phyloP scores from a whole-genome alignment of 1,140 invertebrate genomes.

The Wiebesia pumilae region DNA sequence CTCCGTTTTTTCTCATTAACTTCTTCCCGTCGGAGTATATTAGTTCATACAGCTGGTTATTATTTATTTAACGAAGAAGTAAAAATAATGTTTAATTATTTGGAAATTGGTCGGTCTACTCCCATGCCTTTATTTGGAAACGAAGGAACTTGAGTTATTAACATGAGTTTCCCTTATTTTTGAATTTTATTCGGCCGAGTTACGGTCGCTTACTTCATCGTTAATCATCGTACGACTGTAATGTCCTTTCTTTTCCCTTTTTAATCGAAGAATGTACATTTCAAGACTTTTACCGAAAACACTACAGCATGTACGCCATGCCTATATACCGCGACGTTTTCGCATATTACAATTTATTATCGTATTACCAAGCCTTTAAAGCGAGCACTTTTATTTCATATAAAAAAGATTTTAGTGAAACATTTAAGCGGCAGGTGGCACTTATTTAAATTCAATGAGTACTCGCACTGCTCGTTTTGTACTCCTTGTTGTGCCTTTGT shows the following conservation, averaged over 20 bases:
- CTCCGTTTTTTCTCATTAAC: constrained; percentile 22
- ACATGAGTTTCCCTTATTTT: neutral
- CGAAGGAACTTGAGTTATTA: neutral
- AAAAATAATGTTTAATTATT: constrained; percentile 17
- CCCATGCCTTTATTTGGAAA: neutral
- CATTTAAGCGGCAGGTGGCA: no score
- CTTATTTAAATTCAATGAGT: no score
- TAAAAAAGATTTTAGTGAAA: no score
- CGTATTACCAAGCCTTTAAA: no score
- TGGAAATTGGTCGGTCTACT: neutral
- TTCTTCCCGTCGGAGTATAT: constrained; percentile 5
- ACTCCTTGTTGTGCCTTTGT: no score
- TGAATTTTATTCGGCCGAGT: neutral
- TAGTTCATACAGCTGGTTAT: constrained; percentile 31
- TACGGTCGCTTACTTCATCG: no score
- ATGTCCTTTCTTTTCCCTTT: neutral
- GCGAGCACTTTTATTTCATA: no score
- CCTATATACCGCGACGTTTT: no score
- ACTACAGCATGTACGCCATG: no score
- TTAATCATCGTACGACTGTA: no score
- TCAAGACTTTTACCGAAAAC: neutral
- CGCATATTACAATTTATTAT: no score
- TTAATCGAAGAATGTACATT: neutral
- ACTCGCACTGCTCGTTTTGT: no score
- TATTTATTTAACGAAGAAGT: constrained; percentile 17